Base-by-base conservation (phyloP, 2,888 invertebrate genomes). In the Hirtodrosophila histrioides region DNA sequence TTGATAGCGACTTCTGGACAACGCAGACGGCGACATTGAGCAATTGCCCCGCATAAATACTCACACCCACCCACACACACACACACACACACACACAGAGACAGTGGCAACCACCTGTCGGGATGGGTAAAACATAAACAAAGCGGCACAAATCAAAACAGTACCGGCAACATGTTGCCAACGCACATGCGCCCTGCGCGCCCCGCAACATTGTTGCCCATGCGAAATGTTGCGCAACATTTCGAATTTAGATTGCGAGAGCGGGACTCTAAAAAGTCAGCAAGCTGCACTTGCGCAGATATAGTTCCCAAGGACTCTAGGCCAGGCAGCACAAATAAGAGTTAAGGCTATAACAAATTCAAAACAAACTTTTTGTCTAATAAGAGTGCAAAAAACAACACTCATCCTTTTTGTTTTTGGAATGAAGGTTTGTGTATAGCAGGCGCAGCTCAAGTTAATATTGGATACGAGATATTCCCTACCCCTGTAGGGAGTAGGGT, bases 41-140 rank as follows among this genome's bases (percentile, higher is more conserved):
- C 78, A 85, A 87, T 88, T 83, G 82, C 88, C 46, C 54, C 54
- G 82, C 78, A 87, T 87, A 81, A 81, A 88, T 87, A 78, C 69
- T 58, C 49, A 10, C n/a, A 12, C 51, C n/a, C 81, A 68, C 24
- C 48, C 57, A 24, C 50, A 39, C 48, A 33, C 51, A 46, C 53
- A 56, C 50, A 31, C 44, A 23, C 39, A 36, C 61, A 44, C 37
- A 53, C 41, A 8, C 35, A 35, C 48, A 45, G 33, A 55, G 37
- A 37, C 43, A 36, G 8, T 24, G 9, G 53, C 62, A 82, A 82
- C 82, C 82, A 82, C 82, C 82, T 82, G 85, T 82, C 69, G 76
- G 73, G 56, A 57, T 44, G 40, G 53, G 37, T 41, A 57, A 70
- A 76, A 76, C 74, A 81, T 78, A 78, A 82, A 82, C 79, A 83